Base-by-base conservation (phyloP, 2,113 vertebrate genomes). In the Dinomys branickii region DNA sequence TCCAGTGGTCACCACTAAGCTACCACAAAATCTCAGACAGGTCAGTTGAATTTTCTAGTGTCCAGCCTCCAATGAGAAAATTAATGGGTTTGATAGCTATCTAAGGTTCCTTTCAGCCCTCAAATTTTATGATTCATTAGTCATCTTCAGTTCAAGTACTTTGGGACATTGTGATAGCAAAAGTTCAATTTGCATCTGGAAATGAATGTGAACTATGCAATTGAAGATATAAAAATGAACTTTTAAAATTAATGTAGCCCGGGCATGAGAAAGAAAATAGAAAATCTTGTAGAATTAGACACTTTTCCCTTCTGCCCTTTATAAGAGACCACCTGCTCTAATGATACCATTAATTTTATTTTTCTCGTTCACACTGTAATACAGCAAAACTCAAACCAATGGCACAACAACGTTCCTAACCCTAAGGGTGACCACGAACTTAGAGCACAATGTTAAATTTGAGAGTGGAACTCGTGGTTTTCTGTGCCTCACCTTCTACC, bases 401-500 rank as follows among this genome's bases (percentile, higher is more conserved):
- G 33, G 54, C 54, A 67, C 47, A 28, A 24, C 22, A 52, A 73
- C 59, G 12, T 22, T 35, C 28, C 2, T 19, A 56, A 16, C 41
- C 73, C 44, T 8, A 5, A 54, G 44, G 75, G n/a, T 69, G 20
- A 41, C 69, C 1, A 41, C 5, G 1, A n/a, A 30, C 50, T 78
- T 63, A 28, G 59, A 56, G 41, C 41, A 17, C 65, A 38, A 4
- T 12, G 22, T 63, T 52, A 84, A 10, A 56, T 5, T 2, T 5
- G 56, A 63, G 35, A 47, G 30, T 0, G 3, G 7, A 61, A 10
- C 24, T 71, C 5, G 1, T 0, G 47, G 38, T 41, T 26, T 10
- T 73, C 78, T 35, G 41, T 3, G 41, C 73, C 99, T 99, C 94
- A 99, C 99, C 99, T 99, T 99, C 99, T 96, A 99, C 99, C 94